A percentile compares a stretch with the other conserved stretches of the same genome.
phyloP scores from a whole-genome alignment of 2,113 vertebrate species.

The Pleuronectes platessa region DNA sequence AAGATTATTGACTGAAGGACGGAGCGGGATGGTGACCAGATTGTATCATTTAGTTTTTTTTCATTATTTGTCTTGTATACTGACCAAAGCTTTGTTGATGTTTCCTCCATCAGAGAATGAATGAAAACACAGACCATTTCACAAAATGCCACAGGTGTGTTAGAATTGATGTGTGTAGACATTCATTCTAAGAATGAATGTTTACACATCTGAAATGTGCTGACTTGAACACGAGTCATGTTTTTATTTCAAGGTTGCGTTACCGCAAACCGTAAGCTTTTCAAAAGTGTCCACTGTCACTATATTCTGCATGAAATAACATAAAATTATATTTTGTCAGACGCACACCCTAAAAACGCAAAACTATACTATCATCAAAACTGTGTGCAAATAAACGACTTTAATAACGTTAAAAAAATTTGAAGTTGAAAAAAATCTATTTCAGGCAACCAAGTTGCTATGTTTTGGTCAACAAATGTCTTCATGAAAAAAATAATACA shows the following conservation, averaged over 20 bases:
- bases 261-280: neutral
- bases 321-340: slow-evolving; percentile 1
- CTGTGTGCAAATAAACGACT: slow-evolving; percentile 58
- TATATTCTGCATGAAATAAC: slow-evolving; percentile 15
- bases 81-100: slow-evolving; percentile 7
- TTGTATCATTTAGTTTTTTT: neutral
- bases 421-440: slow-evolving; percentile 19
- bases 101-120: slow-evolving; percentile 23
- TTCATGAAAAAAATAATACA: slow-evolving; percentile 48
- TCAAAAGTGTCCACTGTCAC: neutral
- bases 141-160: slow-evolving; percentile 27
- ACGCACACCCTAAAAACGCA: slow-evolving; percentile 21
- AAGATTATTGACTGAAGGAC: slow-evolving; percentile 31
- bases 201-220: neutral
- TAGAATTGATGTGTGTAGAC: neutral
- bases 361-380: slow-evolving; percentile 40
- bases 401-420: slow-evolving; percentile 25
- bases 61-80: slow-evolving; percentile 43
- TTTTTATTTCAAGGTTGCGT: neutral
- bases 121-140: slow-evolving; percentile 3
- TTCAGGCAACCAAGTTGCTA: neutral
- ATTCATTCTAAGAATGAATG: neutral
- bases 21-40: neutral
- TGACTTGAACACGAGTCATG: slow-evolving; percentile 8
- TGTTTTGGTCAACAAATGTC: slow-evolving; percentile 53